Evolutionary conservation across 2,888 invertebrate species (phyloP).

Genomic region (Steinernema hermaphroditum): DNA sequence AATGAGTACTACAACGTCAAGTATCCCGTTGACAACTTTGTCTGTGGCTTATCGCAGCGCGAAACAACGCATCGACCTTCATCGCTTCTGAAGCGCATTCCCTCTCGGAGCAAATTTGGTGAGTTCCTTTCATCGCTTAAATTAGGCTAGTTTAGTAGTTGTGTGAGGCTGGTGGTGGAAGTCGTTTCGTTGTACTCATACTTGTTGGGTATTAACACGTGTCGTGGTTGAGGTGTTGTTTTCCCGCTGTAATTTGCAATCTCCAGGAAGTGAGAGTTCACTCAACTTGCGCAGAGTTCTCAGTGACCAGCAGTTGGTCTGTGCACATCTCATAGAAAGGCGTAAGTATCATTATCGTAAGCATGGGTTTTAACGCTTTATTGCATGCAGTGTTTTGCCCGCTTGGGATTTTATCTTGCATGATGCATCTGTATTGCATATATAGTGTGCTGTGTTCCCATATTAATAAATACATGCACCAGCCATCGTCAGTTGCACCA

Average conservation of each 20-base stretch:
- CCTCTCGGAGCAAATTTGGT: constrained; percentile 26
- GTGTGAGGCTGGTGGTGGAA: not conserved
- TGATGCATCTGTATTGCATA: not conserved
- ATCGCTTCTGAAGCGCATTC: constrained; percentile 8
- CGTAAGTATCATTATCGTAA: constrained; percentile 1
- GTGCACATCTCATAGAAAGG: constrained; percentile 25
- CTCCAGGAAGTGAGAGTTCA: constrained; percentile 17
- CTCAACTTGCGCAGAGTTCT: constrained; percentile 29
- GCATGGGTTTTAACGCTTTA: not conserved
- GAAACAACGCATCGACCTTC: constrained; percentile 14
- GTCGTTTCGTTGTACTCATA: no score
- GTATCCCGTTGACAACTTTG: constrained; percentile 37
- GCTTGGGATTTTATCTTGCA: not conserved
- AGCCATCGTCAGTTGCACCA: no score
- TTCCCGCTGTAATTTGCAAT: not conserved
- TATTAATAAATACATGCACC: not conserved
- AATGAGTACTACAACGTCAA: constrained; percentile 34
- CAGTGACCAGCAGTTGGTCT: constrained; percentile 11
- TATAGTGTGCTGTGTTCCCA: not conserved
- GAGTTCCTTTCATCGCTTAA: constrained; percentile 1
- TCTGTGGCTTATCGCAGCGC: not conserved
- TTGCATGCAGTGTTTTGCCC: constrained; percentile 7
- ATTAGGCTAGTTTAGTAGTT: not conserved
- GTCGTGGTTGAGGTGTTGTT: constrained; percentile 22
- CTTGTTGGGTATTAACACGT: constrained; percentile 4